A percentile compares a stretch with the other conserved stretches of the same genome.
phyloP scores from a whole-genome alignment of 2,888 invertebrate species.

The Mesorhabditis belari region DNA sequence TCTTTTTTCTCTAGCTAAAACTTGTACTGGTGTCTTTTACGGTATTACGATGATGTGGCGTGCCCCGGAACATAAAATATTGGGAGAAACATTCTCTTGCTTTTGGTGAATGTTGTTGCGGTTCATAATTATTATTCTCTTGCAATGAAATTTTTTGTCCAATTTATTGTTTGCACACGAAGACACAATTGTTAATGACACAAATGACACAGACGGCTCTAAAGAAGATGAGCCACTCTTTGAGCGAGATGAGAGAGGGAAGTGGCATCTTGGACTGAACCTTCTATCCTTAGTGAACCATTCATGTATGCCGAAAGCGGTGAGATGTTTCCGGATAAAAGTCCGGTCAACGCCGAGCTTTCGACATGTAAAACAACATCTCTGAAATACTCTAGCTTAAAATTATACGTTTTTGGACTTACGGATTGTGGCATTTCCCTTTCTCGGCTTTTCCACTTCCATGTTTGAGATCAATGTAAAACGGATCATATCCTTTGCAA shows the following conservation, averaged over 20 bases:
- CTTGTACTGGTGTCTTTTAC: neutral
- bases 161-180: neutral
- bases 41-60: neutral
- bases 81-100: neutral
- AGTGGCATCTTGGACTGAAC: slow-evolving; percentile 39
- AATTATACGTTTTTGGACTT: slow-evolving; percentile 13
- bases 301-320: slow-evolving; percentile 44
- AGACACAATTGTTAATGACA: neutral
- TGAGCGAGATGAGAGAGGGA: slow-evolving; percentile 41
- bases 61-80: neutral
- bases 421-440: slow-evolving; percentile 19
- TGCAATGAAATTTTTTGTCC: neutral
- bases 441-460: slow-evolving; percentile 19
- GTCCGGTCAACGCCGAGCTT: neutral
- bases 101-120: neutral
- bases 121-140: neutral
- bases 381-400: neutral
- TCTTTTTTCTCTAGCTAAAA: neutral
- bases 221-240: slow-evolving; percentile 16
- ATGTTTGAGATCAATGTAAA: slow-evolving; percentile 30
- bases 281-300: slow-evolving; percentile 35
- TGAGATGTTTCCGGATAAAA: slow-evolving; percentile 4
- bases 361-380: neutral
- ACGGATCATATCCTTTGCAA: slow-evolving; percentile 20
- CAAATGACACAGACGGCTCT: too few species aligned